These are phyloP conservation scores for Callipepla squamata DNA, from an alignment of 2,113 vertebrate genomes.

Conservation along the genomic window DNA sequence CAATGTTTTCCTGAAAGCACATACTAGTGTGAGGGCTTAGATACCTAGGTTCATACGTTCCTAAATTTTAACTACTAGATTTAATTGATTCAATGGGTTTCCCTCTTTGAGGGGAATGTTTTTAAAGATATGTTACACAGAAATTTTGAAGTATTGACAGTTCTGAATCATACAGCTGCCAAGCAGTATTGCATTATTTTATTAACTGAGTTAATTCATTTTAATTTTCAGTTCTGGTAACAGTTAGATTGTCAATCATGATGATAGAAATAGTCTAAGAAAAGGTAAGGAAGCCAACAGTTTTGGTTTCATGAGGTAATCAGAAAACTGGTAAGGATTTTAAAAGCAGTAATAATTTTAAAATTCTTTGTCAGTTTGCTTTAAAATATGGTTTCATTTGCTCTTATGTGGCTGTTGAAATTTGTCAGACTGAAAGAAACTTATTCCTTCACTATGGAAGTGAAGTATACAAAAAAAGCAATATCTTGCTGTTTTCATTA, in stretches of 20 bases:
- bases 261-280: background rate
- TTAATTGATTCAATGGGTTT: background rate
- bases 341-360: background rate
- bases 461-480: background rate
- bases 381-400: background rate
- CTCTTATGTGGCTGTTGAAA: background rate
- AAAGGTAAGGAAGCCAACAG: background rate
- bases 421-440: background rate
- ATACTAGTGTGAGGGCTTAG: background rate
- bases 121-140: background rate
- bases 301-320: background rate
- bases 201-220: background rate
- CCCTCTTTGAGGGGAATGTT: background rate
- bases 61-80: background rate
- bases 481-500: background rate
- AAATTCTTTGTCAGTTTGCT: background rate
- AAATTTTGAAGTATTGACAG: background rate
- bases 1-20: background rate
- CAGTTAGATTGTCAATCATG: background rate
- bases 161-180: background rate
- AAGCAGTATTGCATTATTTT: background rate
- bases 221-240: background rate
- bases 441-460: constrained; percentile 1
- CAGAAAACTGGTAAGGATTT: background rate
- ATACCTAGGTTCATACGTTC: background rate